Evolutionary conservation across 2,888 invertebrate genomes (phyloP), one percentile per base, ranked within the genome.

Genomic region (Drosophila longiperda): DNA sequence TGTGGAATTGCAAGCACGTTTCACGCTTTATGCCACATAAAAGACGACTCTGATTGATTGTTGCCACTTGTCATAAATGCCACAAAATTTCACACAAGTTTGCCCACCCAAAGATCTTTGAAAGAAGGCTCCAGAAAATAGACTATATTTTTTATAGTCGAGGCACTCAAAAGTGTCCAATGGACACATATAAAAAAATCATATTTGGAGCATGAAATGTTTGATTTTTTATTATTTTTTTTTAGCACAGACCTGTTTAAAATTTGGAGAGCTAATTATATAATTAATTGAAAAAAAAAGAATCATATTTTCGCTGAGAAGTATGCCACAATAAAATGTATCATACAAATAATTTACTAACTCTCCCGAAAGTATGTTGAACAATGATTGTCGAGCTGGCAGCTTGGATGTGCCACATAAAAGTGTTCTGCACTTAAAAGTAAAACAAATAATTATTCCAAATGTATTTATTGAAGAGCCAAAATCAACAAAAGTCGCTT

Each of bases 21-120:
- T 53, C 67, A 49, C 62, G 65, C 64, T 73, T 88, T 71, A 73
- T 79, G 66, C 45, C 73, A 60, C 64, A 68, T 60, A 55, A 57
- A 57, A n/a, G n/a, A n/a, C 38, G 64, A 61, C 65, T 70, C 33
- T 86, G 89, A 86, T 85, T 75, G 83, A 90, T 88, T 36, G 80
- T 34, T 50, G 57, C 61, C 20, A 45, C 64, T 66, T 34, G 38
- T 59, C 72, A 88, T 80, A 83, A 85, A 88, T 85, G 89, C 66
- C 83, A 85, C 23, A 75, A 87, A 85, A 87, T 75, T 68, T 83
- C 67, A 68, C 32, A 68, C 63, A 40, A 26, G 11, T 33, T 54
- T 3, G 26, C 20, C 52, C 36, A 34, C 26, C 23, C 54, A 2
- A 26, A 42, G 11, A n/a, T 3, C 11, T 36, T 40, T 20, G n/a